Base-by-base conservation (phyloP, 2,888 invertebrate species). In the Drosophila aldrichi region DNA sequence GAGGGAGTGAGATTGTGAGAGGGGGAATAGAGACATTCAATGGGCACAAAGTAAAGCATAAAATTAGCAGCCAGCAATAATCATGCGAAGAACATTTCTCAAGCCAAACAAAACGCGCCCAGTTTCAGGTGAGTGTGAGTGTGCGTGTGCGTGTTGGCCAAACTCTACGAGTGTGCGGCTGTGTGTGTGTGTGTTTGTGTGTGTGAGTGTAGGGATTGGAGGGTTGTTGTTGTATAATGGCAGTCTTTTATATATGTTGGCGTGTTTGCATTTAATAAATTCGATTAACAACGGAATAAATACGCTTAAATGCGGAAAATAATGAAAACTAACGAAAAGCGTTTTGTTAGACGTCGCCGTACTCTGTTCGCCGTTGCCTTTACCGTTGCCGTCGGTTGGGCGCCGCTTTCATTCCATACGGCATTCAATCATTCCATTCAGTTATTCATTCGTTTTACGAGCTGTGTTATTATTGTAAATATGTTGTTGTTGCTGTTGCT, bases 261-360 rank as follows among this genome's bases (percentile, higher is more conserved):
- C 91, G 82, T 91, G 90, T 88, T 90, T 91, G 91, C 89, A 88
- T 91, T 91, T 90, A 91, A 91, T 91, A 89, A 91, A 90, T 87
- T 90, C 90, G 89, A 90, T 90, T 88, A 88, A 89, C 90, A 90
- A 81, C 90, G 88, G 88, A 90, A 88, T 88, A 90, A 88, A 90
- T 88, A 90, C 90, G 90, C 90, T 89, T 89, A 82, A 89, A 90
- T 87, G 87, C 89, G 89, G 89, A 90, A 87, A 90, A 88, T 87
- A 90, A 87, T 87, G 90, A 87, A 87, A 87, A 87, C 87, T 87
- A 87, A 88, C 90, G 90, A 89, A 87, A 87, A 87, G 74, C 83
- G 89, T 88, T 87, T 90, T 90, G 88, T 83, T 83, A 89, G 83
- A 78, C 73, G 63, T 71, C 61, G 70, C 32, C 66, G 52, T n/a